Evolutionary conservation across 2,113 vertebrate species (phyloP).

Genomic region (Hydropotes inermis): DNA sequence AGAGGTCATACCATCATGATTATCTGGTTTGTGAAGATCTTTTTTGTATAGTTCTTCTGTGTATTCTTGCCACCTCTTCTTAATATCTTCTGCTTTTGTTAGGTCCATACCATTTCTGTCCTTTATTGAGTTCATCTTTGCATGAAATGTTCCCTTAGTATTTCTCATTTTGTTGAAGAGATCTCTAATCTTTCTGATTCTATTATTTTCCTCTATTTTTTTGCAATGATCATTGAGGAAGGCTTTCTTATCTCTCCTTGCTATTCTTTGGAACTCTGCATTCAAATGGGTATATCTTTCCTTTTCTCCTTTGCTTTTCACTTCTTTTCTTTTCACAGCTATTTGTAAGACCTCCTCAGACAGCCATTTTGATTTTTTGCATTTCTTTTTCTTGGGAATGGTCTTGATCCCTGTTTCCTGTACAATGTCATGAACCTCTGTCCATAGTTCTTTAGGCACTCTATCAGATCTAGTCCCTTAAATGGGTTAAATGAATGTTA

Average conservation of each 20-base stretch:
- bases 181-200: not conserved
- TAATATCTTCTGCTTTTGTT: not conserved
- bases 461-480: not conserved
- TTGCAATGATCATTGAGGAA: not conserved
- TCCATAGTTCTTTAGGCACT: not conserved
- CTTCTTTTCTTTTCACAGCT: not conserved
- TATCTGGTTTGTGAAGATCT: not conserved
- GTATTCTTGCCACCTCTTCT: not conserved
- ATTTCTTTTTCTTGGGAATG: not conserved
- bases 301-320: not conserved
- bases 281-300: not conserved
- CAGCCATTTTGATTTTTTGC: not conserved
- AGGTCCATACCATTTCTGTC: not conserved
- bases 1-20: not conserved
- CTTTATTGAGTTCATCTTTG: not conserved
- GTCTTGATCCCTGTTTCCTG: not conserved
- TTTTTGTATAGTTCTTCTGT: not conserved
- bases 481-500: not conserved
- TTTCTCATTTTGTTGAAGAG: not conserved
- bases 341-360: not conserved
- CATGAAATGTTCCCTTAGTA: not conserved
- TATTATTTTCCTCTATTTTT: not conserved
- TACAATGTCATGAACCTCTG: not conserved
- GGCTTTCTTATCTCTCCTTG: not conserved
- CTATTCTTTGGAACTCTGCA: not conserved